These are phyloP conservation scores for Tyria jacobaeae DNA, from an alignment of 2,888 invertebrate species.

Conservation along the genomic window DNA sequence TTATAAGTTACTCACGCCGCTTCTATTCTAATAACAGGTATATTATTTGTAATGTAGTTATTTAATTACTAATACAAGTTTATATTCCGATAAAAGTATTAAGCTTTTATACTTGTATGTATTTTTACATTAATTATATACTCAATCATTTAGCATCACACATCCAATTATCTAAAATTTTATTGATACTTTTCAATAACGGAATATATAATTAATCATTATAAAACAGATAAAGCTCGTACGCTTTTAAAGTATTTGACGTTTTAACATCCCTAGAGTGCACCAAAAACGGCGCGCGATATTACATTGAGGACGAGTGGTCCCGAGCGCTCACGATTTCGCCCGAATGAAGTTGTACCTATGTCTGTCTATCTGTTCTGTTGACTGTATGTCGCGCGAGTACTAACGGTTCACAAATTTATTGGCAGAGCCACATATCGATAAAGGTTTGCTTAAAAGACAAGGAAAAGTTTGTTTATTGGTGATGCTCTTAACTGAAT, in stretches of 20 bases:
- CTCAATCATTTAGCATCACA: too few relatives aligned
- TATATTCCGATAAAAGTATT: neutral
- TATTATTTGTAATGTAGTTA: conserved; percentile 3
- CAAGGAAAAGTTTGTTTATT: conserved; percentile 27
- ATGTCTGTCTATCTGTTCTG: conserved; percentile 52
- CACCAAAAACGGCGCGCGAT: conserved; percentile 50
- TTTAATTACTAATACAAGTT: conserved; percentile 1
- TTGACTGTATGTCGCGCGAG: conserved; percentile 42
- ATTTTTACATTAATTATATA: neutral
- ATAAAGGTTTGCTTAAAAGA: conserved; percentile 28
- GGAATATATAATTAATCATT: neutral
- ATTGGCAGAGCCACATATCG: conserved; percentile 44
- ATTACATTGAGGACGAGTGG: conserved; percentile 53
- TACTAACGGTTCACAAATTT: conserved; percentile 49
- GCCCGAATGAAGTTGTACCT: conserved; percentile 70
- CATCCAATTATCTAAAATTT: neutral
- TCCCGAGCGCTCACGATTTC: conserved; percentile 68
- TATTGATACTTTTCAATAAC: neutral
- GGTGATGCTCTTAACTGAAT: conserved; percentile 7
- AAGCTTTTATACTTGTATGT: neutral
- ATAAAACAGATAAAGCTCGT: too few relatives aligned
- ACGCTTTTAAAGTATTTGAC: neutral
- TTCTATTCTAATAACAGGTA: conserved; percentile 4
- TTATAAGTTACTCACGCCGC: conserved; percentile 12
- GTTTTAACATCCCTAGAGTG: conserved; percentile 44